Evolutionary conservation across 2,888 invertebrate genomes (phyloP).

Genomic region (Heliconius ismenius): DNA sequence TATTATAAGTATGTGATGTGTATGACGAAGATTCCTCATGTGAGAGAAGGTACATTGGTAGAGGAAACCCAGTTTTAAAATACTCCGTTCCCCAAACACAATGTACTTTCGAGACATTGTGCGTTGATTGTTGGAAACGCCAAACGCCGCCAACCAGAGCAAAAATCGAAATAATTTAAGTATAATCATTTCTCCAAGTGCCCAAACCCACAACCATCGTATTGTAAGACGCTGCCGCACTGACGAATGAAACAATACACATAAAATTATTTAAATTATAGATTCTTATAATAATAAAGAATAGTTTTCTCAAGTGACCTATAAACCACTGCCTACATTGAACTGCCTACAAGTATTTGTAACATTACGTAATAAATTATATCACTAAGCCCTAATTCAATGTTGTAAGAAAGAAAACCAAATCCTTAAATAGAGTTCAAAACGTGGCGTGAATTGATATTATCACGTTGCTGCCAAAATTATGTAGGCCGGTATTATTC

Average conservation of each 20-base stretch:
- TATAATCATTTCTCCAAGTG: no score
- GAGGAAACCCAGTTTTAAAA: neutral
- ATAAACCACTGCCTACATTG: neutral
- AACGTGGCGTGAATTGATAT: constrained; percentile 61
- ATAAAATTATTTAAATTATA: neutral
- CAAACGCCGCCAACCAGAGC: no score
- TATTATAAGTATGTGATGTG: no score
- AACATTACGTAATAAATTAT: constrained; percentile 50
- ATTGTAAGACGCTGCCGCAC: no score
- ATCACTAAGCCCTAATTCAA: constrained; percentile 61
- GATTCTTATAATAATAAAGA: neutral
- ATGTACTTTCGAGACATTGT: no score
- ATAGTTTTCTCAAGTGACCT: neutral
- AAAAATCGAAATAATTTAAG: no score
- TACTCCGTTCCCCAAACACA: neutral
- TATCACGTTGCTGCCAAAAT: constrained; percentile 50
- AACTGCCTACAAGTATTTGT: constrained; percentile 1
- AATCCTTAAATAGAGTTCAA: constrained; percentile 67
- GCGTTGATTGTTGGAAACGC: no score
- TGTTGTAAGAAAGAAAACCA: constrained; percentile 73
- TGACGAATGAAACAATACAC: no score
- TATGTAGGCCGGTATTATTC: constrained; percentile 42
- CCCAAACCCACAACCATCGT: no score
- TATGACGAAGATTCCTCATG: no score
- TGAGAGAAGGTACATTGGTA: neutral